Percentiles rank a stretch among this genome's conserved stretches.
These are phyloP conservation scores for Paramormyrops kingsleyae DNA, from an alignment of 2,113 vertebrate genomes.

Conservation along the genomic window DNA sequence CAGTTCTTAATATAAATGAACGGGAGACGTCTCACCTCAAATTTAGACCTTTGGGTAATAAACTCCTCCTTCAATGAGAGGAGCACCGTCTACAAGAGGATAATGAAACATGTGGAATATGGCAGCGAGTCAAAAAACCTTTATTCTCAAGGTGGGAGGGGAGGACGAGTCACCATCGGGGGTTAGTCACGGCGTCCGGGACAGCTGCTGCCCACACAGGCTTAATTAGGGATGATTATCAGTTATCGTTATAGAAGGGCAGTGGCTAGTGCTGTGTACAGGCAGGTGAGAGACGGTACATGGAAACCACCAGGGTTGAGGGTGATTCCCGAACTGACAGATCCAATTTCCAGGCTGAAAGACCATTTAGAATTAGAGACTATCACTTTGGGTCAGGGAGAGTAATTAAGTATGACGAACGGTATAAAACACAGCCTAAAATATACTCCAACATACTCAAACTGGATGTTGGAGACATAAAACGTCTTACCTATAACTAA, in stretches of 20 bases:
- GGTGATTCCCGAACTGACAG: not conserved
- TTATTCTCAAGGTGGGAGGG: conserved; percentile 51
- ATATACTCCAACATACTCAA: not conserved
- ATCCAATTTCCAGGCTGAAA: not conserved
- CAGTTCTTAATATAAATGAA: not conserved
- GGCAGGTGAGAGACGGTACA: not conserved
- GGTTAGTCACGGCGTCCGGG: conserved; percentile 61
- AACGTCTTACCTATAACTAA: not conserved
- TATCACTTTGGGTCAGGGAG: not conserved
- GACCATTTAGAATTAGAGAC: not conserved
- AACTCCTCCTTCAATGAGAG: not conserved
- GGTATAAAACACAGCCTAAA: not conserved
- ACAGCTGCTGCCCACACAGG: conserved; percentile 2
- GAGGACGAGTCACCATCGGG: conserved; percentile 65
- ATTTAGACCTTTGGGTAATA: not conserved
- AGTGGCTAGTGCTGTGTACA: not conserved
- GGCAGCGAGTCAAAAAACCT: conserved; percentile 32
- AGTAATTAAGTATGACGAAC: not conserved
- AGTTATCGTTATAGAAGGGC: not conserved
- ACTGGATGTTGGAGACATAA: not conserved
- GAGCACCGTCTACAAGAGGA: not conserved
- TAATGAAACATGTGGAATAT: not conserved
- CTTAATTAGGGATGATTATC: not conserved
- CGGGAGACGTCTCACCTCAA: not conserved
- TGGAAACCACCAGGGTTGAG: not conserved